phyloP scores from a whole-genome alignment of 2,113 vertebrate species.

The Aphyosemion australe region DNA sequence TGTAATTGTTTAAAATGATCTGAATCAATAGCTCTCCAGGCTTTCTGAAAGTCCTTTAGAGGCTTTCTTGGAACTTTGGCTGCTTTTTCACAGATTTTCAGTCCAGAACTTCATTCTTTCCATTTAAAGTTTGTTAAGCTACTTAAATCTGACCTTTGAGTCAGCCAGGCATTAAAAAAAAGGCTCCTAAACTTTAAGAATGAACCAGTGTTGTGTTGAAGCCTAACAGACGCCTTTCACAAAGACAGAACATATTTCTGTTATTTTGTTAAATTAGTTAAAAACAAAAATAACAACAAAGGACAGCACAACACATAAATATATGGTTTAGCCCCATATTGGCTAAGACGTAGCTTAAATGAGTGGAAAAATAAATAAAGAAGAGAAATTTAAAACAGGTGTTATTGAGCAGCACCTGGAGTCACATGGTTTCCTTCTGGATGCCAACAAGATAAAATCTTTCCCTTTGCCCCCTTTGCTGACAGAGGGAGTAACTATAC shows the following conservation, averaged over 20 bases:
- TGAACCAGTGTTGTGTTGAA: background rate
- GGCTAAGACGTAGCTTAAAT: background rate
- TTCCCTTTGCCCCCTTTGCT: slow-evolving; percentile 79
- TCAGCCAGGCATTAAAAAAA: background rate
- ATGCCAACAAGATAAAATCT: slow-evolving; percentile 92
- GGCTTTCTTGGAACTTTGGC: background rate
- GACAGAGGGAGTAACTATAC: slow-evolving; percentile 82
- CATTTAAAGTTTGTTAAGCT: background rate
- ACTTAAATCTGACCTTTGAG: background rate
- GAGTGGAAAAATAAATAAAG: background rate
- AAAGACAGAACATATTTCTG: too few species aligned
- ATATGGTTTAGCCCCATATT: too few species aligned
- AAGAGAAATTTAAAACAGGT: background rate
- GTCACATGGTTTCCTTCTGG: slow-evolving; percentile 87
- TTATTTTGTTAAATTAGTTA: too few species aligned
- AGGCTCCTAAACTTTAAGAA: background rate
- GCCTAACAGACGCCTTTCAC: background rate
- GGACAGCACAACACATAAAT: background rate
- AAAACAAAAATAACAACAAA: background rate
- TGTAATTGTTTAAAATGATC: background rate
- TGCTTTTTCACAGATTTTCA: background rate
- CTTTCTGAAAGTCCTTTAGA: background rate
- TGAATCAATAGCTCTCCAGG: background rate
- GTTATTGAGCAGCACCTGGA: slow-evolving; percentile 74
- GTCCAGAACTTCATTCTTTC: background rate